These are phyloP conservation scores for Marasmarcha lunaedactyla DNA, from an alignment of 2,888 invertebrate species.

Conservation along the genomic window DNA sequence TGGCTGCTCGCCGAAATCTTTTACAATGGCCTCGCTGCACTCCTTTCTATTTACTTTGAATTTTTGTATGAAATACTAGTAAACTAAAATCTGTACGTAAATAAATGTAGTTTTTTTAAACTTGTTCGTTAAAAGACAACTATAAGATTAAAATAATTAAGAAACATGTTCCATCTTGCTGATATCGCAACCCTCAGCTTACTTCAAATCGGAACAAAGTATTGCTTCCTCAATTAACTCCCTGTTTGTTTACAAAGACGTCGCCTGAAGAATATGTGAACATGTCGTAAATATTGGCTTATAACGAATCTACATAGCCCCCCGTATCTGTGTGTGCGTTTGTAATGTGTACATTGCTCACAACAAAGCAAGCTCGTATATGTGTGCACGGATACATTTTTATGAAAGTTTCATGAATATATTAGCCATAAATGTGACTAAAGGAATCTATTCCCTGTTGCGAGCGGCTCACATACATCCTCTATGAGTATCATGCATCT, in stretches of 20 bases:
- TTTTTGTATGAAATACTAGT: no score
- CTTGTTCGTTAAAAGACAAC: no score
- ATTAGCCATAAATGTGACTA: conserved; percentile 69
- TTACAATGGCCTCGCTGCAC: conserved; percentile 20
- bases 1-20: conserved; percentile 37
- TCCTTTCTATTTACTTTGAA: conserved; percentile 18
- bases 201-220: background rate
- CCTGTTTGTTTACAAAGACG: conserved; percentile 18
- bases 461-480: conserved; percentile 24
- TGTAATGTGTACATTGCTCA: conserved; percentile 34
- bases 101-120: no score
- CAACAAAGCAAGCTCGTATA: conserved; percentile 45
- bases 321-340: conserved; percentile 24
- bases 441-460: conserved; percentile 57
- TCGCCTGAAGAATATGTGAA: conserved; percentile 20
- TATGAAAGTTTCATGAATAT: conserved; percentile 68
- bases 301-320: background rate
- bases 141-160: no score
- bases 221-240: background rate
- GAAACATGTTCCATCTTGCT: no score
- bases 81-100: no score
- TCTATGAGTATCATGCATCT: conserved; percentile 23
- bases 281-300: background rate
- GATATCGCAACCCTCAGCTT: no score
- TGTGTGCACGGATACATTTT: conserved; percentile 54